Evolutionary conservation across 2,888 invertebrate genomes (phyloP), one percentile per base, ranked within the genome.

Genomic region (Lasioglossum figueresi): DNA sequence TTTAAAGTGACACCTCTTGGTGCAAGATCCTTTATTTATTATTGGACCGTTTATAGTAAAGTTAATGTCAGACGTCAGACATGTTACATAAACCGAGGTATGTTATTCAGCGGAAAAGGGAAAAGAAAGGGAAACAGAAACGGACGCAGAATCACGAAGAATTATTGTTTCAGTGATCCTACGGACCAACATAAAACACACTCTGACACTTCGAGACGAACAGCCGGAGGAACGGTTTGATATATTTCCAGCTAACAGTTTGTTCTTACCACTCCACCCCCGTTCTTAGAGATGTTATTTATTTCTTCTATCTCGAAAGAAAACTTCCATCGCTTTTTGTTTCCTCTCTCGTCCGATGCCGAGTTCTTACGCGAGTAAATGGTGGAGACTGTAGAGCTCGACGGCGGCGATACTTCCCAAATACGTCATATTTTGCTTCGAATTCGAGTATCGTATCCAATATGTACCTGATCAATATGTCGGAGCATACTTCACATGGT

Each of bases 211-310:
- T 52, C 48, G 79, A 89, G 81, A 84, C 83, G 79, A 85, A 87
- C 80, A 80, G 86, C 89, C 89, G 86, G 84, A 90, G 91, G 88
- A 90, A 89, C 87, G 82, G 86, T 88, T 90, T 88, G 89, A 92
- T 91, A 88, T 89, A 90, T 90, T 79, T 79, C 85, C 81, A 75
- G 80, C 80, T 82, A 72, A 77, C 82, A 80, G 78, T 84, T 84
- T 72, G 83, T 86, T 76, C 80, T 82, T 76, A 79, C 72, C 76
- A 56, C 77, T 77, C 52, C 70, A 43, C 76, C 72, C 10, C 72
- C 78, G 80, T 72, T 84, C 56, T 72, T 37, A 52, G 48, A 59
- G 68, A 71, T 87, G 80, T 85, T 84, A 82, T 84, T 91, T 91
- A 82, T 88, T 90, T 84, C 79, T 80, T 76, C 75, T 52, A 52